Evolutionary conservation across 2,113 vertebrate genomes (phyloP).

Genomic region (Eurystomus gularis): DNA sequence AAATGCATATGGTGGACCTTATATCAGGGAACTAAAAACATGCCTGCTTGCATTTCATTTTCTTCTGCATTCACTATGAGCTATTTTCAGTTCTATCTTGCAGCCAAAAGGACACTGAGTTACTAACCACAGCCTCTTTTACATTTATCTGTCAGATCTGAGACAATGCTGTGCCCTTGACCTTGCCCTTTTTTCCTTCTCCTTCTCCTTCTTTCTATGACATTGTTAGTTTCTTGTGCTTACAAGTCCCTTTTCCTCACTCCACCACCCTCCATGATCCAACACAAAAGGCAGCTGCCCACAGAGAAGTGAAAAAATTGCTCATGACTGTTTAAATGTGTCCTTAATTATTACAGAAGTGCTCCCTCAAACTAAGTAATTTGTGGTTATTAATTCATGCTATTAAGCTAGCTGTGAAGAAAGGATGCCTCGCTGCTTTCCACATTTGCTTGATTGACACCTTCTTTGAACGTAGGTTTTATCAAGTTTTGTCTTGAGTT

Average conservation of each 20-base stretch:
- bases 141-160: background rate
- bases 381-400: background rate
- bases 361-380: background rate
- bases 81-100: background rate
- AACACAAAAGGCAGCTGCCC: background rate
- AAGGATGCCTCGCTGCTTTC: background rate
- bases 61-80: background rate
- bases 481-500: constrained; percentile 13
- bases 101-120: background rate
- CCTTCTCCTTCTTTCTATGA: background rate
- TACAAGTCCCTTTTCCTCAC: background rate
- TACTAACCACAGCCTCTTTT: background rate
- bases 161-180: background rate
- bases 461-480: constrained; percentile 10
- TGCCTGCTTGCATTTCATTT: background rate
- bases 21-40: background rate
- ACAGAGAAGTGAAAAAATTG: background rate
- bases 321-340: background rate
- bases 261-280: background rate
- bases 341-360: background rate
- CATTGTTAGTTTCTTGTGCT: background rate
- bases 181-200: background rate
- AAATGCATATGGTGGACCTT: background rate
- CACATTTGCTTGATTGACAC: constrained; percentile 25
- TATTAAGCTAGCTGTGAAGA: background rate